Conservation (phyloP, 1,140 invertebrate genomes). For the Chelonus insularis region DNA sequence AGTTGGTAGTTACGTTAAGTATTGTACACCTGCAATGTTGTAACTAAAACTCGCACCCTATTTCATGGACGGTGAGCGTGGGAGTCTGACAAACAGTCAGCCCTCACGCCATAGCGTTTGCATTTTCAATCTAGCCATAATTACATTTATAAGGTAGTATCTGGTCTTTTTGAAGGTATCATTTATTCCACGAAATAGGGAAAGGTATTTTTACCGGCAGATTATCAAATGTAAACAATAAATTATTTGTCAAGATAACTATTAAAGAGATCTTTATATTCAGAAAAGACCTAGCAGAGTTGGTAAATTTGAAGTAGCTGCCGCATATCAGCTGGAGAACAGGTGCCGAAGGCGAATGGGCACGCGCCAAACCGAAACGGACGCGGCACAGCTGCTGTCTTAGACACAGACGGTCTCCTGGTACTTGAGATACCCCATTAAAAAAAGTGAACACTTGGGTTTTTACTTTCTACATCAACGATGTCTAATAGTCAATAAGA, state of each 20-base stretch:
- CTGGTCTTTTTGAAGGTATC: no score
- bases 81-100: conserved; percentile 48
- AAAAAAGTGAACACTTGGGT: conserved; percentile 2
- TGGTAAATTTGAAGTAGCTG: conserved; percentile 15
- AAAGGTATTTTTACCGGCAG: no score
- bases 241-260: no score
- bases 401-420: conserved; percentile 24
- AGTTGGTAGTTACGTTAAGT: background rate
- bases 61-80: conserved; percentile 52
- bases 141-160: background rate
- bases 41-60: conserved; percentile 48
- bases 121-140: conserved; percentile 13
- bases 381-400: conserved; percentile 36
- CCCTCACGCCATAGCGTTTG: conserved; percentile 45
- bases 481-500: no score
- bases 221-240: no score
- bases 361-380: conserved; percentile 56
- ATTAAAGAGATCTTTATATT: background rate
- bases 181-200: no score
- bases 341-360: conserved; percentile 49
- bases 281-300: background rate
- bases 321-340: conserved; percentile 56
- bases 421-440: conserved; percentile 22
- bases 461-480: conserved; percentile 8
- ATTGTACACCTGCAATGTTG: conserved; percentile 23